Conservation (phyloP, 2,888 invertebrate genomes). For the Heliconius cydno region DNA sequence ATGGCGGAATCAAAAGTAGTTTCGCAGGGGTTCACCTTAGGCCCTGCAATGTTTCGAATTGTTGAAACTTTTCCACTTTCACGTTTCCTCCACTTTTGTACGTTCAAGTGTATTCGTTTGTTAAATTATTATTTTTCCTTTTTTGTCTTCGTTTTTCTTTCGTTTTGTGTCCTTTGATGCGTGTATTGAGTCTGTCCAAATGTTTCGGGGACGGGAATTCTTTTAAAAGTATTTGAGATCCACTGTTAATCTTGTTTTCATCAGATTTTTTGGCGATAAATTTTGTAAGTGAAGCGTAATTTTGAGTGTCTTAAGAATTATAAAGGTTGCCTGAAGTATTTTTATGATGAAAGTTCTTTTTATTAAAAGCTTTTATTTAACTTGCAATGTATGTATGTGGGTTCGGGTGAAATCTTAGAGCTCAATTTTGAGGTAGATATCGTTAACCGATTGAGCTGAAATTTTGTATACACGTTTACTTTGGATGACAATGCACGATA, state of each 20-base stretch:
- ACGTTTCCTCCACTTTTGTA: conserved; percentile 72
- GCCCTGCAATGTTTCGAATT: conserved; percentile 69
- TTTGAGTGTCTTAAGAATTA: conserved; percentile 29
- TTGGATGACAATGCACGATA: too few relatives aligned
- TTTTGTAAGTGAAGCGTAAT: conserved; percentile 39
- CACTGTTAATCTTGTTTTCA: conserved; percentile 50
- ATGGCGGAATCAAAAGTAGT: conserved; percentile 74
- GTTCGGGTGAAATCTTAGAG: too few relatives aligned
- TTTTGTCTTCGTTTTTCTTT: conserved; percentile 28
- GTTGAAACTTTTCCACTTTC: conserved; percentile 79
- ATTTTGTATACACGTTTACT: too few relatives aligned
- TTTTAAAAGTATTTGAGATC: conserved; percentile 48
- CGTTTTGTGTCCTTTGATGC: conserved; percentile 66
- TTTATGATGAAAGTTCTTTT: neutral
- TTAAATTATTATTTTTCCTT: conserved; percentile 78
- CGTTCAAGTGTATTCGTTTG: conserved; percentile 71
- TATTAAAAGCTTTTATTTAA: too few relatives aligned
- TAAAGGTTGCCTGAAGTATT: neutral
- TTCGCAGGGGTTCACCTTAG: conserved; percentile 69
- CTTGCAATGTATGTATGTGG: too few relatives aligned
- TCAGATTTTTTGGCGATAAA: conserved; percentile 42
- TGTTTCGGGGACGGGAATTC: conserved; percentile 54
- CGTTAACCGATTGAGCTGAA: too few relatives aligned
- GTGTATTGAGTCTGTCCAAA: conserved; percentile 59
- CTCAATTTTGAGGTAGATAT: too few relatives aligned